phyloP scores from a whole-genome alignment of 2,113 vertebrate genomes.

The Megalops atlanticus region DNA sequence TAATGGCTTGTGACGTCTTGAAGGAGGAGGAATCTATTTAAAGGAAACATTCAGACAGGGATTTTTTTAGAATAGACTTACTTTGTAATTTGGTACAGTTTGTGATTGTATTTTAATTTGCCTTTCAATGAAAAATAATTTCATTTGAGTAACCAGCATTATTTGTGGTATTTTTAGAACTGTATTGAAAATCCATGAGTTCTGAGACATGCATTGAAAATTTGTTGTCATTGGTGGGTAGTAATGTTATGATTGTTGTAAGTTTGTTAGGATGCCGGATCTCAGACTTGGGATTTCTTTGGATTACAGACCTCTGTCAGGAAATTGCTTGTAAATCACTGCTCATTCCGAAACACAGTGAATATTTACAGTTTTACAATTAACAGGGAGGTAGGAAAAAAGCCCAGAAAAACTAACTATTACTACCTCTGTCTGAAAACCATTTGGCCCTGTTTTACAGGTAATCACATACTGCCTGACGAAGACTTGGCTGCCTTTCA shows the following conservation, averaged over 20 bases:
- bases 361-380: neutral
- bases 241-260: neutral
- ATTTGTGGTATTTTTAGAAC: neutral
- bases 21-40: neutral
- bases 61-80: neutral
- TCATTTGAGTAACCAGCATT: neutral
- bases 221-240: neutral
- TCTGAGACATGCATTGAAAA: too few species aligned
- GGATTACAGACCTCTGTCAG: neutral
- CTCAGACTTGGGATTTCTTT: neutral
- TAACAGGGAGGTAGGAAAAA: neutral
- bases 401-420: neutral
- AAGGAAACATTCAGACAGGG: neutral
- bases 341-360: neutral
- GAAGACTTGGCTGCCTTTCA: slow-evolving; percentile 98
- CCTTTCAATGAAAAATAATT: too few species aligned
- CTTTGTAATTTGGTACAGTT: neutral
- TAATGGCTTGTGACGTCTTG: too few species aligned
- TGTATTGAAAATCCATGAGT: too few species aligned
- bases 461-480: slow-evolving; percentile 97
- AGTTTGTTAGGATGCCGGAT: neutral
- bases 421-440: neutral
- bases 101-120: neutral
- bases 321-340: neutral
- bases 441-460: slow-evolving; percentile 64